Evolutionary conservation across 2,113 vertebrate species (phyloP).

Genomic region (Equus quagga): DNA sequence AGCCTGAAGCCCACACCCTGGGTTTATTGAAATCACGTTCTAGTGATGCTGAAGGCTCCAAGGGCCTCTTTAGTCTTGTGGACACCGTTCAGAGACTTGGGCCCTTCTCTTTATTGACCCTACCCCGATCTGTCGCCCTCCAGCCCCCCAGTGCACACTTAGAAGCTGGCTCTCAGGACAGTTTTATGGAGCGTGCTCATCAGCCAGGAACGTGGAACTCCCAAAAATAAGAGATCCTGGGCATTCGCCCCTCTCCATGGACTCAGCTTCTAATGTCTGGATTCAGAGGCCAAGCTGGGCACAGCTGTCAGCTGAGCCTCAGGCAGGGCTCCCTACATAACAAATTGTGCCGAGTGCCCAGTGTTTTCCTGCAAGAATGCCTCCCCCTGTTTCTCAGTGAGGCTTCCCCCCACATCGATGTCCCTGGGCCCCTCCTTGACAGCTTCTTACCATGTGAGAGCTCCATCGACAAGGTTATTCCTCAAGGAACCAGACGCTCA

Average conservation of each 20-base stretch:
- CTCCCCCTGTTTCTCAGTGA: neutral
- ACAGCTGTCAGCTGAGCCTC: slow-evolving; percentile 55
- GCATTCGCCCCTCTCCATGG: neutral
- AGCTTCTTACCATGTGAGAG: neutral
- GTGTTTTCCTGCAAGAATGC: neutral
- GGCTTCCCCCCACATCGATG: neutral
- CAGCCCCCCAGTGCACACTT: too few relatives aligned
- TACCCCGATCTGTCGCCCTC: neutral
- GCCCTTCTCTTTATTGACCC: neutral
- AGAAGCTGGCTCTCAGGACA: neutral
- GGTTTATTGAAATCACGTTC: neutral
- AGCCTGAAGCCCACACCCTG: neutral
- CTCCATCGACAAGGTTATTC: neutral
- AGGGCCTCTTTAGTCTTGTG: neutral
- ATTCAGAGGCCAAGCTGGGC: slow-evolving; percentile 27
- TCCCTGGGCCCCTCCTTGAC: neutral
- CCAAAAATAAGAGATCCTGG: neutral
- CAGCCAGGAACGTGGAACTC: neutral
- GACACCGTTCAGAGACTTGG: neutral
- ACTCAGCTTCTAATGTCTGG: slow-evolving; percentile 34
- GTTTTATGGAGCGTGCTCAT: neutral
- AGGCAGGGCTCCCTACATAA: neutral
- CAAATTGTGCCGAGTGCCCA: neutral
- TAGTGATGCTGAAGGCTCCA: neutral
- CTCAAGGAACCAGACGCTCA: neutral